Conservation (phyloP, 1,140 invertebrate species). For the Cherax destructor region DNA sequence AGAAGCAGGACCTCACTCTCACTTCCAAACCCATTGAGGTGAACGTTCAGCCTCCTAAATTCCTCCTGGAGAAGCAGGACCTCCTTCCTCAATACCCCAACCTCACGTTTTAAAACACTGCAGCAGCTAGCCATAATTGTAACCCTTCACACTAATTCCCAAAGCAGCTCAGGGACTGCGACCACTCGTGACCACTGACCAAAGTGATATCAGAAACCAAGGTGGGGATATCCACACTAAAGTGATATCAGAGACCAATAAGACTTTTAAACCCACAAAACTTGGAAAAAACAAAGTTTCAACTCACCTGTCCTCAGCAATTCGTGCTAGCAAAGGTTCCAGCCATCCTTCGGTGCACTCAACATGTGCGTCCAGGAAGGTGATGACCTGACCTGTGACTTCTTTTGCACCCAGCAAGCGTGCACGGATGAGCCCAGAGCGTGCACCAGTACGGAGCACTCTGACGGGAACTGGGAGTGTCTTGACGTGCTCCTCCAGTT, state of each 20-base stretch:
- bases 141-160: too few relatives aligned
- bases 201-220: not conserved
- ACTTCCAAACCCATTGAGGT: too few relatives aligned
- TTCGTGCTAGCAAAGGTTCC: constrained; percentile 91
- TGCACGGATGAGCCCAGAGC: constrained; percentile 95
- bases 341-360: constrained; percentile 94
- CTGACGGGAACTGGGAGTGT: constrained; percentile 88
- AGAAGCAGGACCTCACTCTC: too few relatives aligned
- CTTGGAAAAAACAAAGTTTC: not conserved
- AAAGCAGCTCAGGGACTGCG: too few relatives aligned
- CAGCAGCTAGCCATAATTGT: too few relatives aligned
- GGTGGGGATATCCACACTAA: not conserved
- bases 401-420: constrained; percentile 92
- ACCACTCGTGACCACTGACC: too few relatives aligned
- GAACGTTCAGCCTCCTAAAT: too few relatives aligned
- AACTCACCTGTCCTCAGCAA: constrained; percentile 86
- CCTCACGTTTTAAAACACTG: too few relatives aligned
- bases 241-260: too few relatives aligned
- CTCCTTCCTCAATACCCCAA: too few relatives aligned
- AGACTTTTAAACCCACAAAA: too few relatives aligned
- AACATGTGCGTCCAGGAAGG: constrained; percentile 97
- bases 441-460: constrained; percentile 89
- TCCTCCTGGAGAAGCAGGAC: too few relatives aligned
- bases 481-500: constrained; percentile 93
- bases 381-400: constrained; percentile 95